phyloP scores from a whole-genome alignment of 2,113 vertebrate species.

The Haplochromis burtoni region DNA sequence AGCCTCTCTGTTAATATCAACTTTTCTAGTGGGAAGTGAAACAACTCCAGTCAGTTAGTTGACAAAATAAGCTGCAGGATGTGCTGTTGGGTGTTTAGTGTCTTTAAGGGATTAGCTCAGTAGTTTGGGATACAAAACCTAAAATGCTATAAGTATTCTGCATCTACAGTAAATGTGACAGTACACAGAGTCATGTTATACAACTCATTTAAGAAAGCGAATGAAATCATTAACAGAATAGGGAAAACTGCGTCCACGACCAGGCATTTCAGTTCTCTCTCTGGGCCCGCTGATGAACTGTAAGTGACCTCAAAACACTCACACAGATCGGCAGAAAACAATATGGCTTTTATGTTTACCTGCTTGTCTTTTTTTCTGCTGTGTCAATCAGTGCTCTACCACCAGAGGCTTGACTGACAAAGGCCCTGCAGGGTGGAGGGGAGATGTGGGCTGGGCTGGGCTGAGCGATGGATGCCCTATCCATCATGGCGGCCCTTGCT shows the following conservation, averaged over 20 bases:
- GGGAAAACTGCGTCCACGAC: constrained; percentile 5
- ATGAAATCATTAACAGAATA: constrained; percentile 9
- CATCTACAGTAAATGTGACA: constrained; percentile 24
- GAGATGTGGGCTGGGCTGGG: neutral
- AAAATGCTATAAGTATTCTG: constrained; percentile 3
- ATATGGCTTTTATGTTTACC: constrained; percentile 59
- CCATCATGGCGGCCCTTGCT: constrained; percentile 57
- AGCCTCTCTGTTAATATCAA: neutral
- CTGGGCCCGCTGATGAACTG: constrained; percentile 54
- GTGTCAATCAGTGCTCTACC: constrained; percentile 41
- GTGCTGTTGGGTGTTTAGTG: neutral
- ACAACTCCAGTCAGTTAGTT: neutral
- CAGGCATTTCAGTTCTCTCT: constrained; percentile 4
- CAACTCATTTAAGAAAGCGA: constrained; percentile 25
- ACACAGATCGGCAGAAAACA: constrained; percentile 54
- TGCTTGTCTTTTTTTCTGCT: constrained; percentile 52
- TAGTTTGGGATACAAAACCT: constrained; percentile 20
- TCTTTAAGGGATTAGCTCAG: neutral
- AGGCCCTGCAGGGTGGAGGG: constrained; percentile 41
- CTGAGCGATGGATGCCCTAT: constrained; percentile 63
- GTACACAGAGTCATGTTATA: constrained; percentile 39
- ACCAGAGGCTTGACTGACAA: constrained; percentile 58
- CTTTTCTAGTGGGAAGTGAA: constrained; percentile 6
- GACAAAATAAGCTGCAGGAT: neutral
- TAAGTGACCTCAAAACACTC: constrained; percentile 60